phyloP scores from a whole-genome alignment of 1,140 invertebrate genomes.

The Bombyx mori region DNA sequence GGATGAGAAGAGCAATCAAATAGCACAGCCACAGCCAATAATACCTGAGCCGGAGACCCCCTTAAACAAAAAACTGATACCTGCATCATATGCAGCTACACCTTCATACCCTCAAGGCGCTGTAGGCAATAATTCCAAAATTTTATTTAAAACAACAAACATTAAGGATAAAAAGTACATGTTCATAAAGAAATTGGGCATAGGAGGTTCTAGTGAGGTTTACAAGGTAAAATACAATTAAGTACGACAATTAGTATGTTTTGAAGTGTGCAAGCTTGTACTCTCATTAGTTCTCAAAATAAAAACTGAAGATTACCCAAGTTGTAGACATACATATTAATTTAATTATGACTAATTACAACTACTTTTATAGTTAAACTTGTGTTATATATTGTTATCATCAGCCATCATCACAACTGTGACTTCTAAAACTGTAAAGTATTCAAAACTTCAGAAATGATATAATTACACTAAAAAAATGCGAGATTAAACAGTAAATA shows the following conservation, averaged over 20 bases:
- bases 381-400: too few species aligned
- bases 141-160: slow-evolving; percentile 53
- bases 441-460: too few species aligned
- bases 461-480: too few species aligned
- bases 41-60: slow-evolving; percentile 42
- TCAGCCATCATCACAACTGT: too few species aligned
- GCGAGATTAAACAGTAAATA: too few species aligned
- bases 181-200: slow-evolving; percentile 61
- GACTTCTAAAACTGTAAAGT: too few species aligned
- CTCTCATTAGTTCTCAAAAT: neutral
- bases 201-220: slow-evolving; percentile 67
- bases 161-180: slow-evolving; percentile 68
- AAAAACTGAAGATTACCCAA: too few species aligned
- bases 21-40: slow-evolving; percentile 2
- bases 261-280: neutral
- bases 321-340: too few species aligned
- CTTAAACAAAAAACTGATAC: slow-evolving; percentile 39
- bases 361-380: too few species aligned
- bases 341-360: too few species aligned
- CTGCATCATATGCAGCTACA: slow-evolving; percentile 40
- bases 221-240: slow-evolving; percentile 45
- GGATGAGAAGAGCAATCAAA: slow-evolving; percentile 14
- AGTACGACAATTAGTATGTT: neutral
- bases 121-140: slow-evolving; percentile 38
- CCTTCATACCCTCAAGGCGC: slow-evolving; percentile 53